Evolutionary conservation across 2,113 vertebrate genomes (phyloP), one percentile per base, ranked within the genome.

Genomic region (Mus pahari): DNA sequence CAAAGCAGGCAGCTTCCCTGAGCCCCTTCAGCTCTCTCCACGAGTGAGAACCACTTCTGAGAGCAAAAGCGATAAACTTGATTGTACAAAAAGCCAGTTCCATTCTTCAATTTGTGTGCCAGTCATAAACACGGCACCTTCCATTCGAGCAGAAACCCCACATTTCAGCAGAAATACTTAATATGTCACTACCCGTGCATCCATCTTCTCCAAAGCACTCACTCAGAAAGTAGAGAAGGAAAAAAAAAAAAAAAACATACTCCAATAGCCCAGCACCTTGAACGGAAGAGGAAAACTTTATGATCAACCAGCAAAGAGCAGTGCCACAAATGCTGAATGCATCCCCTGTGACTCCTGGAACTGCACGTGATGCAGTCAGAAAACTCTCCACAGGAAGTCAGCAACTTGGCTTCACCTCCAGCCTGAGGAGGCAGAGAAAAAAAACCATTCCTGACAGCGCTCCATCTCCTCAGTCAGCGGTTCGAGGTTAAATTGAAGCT

Each of bases 221-320:
- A 90, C 74, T 93, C 12, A 31, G 36, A 93, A 90, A 90, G 91
- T 0, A 60, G 78, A 90, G 48, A 60, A 3, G 26, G 45, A 36
- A 95, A 95, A 98, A 95, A 89, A n/a, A 84, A 96, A 36, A 95
- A 95, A 98, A 95, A 89, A n/a, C 81, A 96, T 48, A 89, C 91
- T 79, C n/a, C 86, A 91, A 92, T 71, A 83, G 90, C 42, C 26
- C 2, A 3, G 39, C 17, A 28, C 74, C 91, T 53, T 89, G 86
- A 79, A 94, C 28, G n/a, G 73, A 33, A 95, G 62, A 86, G 31
- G 77, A 45, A 75, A 94, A 45, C 45, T 92, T 92, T 94, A 71
- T 22, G 90, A 84, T 87, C 50, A 83, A 74, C 94, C 90, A 84
- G 84, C 42, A 82, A 90, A 74, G 74, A 55, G 39, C n/a, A 78